These are phyloP conservation scores for Lasioglossum oenotherae DNA, from an alignment of 2,888 invertebrate genomes.

Conservation along the genomic window DNA sequence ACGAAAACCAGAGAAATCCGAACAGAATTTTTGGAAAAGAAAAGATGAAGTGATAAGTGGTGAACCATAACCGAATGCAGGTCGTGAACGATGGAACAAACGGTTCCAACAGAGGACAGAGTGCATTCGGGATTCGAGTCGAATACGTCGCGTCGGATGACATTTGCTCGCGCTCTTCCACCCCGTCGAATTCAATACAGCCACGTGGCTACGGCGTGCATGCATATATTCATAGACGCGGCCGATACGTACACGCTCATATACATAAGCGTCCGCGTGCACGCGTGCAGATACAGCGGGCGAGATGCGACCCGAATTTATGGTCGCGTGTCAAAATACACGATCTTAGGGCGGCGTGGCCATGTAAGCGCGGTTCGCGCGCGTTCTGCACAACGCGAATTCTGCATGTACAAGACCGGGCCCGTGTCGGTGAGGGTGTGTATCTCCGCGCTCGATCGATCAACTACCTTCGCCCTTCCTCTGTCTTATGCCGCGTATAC, in stretches of 20 bases:
- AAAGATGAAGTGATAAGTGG: not conserved
- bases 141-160: conserved; percentile 25
- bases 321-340: conserved; percentile 69
- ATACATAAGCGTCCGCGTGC: conserved; percentile 29
- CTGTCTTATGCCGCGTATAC: not conserved
- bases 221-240: conserved; percentile 63
- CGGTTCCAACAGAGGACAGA: not conserved
- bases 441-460: conserved; percentile 52
- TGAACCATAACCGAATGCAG: not conserved
- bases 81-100: conserved; percentile 19
- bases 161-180: conserved; percentile 43
- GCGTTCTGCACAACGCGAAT: conserved; percentile 13
- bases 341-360: conserved; percentile 42
- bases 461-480: not conserved
- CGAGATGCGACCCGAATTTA: conserved; percentile 71
- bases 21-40: not conserved
- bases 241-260: conserved; percentile 18
- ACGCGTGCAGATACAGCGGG: conserved; percentile 53
- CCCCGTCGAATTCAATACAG: conserved; percentile 64
- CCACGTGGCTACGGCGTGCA: conserved; percentile 40
- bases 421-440: not conserved
- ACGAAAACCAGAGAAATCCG: no score
- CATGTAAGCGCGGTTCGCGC: conserved; percentile 30
- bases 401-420: not conserved
- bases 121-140: conserved; percentile 22